Percentiles rank a stretch among this genome's conserved stretches.
These are phyloP conservation scores for Leptinotarsa rubiginosa DNA, from an alignment of 2,888 invertebrate genomes.

Conservation along the genomic window DNA sequence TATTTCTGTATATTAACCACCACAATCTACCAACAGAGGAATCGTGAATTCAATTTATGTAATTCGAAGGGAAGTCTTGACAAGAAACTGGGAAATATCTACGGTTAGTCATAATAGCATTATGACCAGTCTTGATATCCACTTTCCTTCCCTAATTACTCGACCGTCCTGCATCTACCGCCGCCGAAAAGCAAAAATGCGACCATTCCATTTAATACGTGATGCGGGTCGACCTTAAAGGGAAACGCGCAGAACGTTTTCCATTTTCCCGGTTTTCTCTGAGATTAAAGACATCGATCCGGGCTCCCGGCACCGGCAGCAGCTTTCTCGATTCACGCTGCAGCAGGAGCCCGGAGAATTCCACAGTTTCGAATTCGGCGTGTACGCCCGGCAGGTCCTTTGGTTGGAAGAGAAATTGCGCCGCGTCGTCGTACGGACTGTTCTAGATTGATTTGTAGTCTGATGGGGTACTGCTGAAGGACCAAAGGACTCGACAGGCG, in stretches of 20 bases:
- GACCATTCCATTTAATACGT: conserved; percentile 20
- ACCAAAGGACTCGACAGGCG: neutral
- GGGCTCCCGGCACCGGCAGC: conserved; percentile 20
- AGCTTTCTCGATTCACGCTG: conserved; percentile 5
- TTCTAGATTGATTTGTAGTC: conserved; percentile 7
- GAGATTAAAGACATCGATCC: conserved; percentile 36
- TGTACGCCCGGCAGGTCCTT: neutral
- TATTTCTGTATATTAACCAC: no score
- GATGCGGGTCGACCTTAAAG: conserved; percentile 38
- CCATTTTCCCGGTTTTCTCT: conserved; percentile 23
- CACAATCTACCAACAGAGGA: no score
- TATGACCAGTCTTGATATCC: neutral
- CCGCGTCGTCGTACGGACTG: neutral
- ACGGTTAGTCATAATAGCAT: neutral
- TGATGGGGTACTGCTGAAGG: neutral
- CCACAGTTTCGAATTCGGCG: conserved; percentile 11
- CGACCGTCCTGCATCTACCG: neutral
- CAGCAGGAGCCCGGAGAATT: neutral
- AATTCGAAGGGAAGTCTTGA: no score
- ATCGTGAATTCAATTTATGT: no score
- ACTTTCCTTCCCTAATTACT: neutral
- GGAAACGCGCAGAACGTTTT: conserved; percentile 31
- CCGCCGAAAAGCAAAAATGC: conserved; percentile 27
- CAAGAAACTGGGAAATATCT: no score
- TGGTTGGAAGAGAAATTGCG: neutral